Percentiles rank a stretch among this genome's conserved stretches.
Evolutionary conservation across 2,113 vertebrate genomes (phyloP).

Genomic region (Herpetotheres cachinnans): DNA sequence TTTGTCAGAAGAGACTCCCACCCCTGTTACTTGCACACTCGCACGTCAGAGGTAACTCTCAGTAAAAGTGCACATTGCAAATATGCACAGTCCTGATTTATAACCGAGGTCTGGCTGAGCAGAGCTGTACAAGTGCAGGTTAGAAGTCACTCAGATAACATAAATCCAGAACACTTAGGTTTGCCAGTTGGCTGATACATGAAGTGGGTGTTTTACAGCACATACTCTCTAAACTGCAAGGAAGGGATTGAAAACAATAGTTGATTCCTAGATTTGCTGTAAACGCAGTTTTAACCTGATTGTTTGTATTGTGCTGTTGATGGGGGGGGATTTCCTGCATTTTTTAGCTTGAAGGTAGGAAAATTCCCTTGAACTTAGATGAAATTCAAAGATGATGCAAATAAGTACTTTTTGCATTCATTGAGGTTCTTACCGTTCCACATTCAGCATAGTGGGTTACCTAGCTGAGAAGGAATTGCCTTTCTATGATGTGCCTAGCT

Average conservation of each 20-base stretch:
- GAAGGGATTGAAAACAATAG: not conserved
- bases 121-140: not conserved
- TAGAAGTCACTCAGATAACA: slow-evolving; percentile 1
- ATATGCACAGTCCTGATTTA: not conserved
- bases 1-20: not conserved
- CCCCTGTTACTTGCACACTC: not conserved
- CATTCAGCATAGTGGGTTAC: not conserved
- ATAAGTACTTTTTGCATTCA: not conserved
- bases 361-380: not conserved
- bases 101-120: not conserved
- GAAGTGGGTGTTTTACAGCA: not conserved
- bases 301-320: not conserved
- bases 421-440: not conserved
- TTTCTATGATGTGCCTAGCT: not conserved
- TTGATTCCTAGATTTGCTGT: not conserved
- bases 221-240: not conserved
- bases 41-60: not conserved
- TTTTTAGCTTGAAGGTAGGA: not conserved
- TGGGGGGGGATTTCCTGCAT: not conserved
- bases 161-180: not conserved
- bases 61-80: not conserved
- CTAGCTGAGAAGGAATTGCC: not conserved
- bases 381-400: not conserved
- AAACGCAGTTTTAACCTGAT: not conserved
- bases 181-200: not conserved